Percentiles rank a stretch among this genome's conserved stretches.
phyloP scores from a whole-genome alignment of 1,140 invertebrate species.

The Drosophila neocordata region DNA sequence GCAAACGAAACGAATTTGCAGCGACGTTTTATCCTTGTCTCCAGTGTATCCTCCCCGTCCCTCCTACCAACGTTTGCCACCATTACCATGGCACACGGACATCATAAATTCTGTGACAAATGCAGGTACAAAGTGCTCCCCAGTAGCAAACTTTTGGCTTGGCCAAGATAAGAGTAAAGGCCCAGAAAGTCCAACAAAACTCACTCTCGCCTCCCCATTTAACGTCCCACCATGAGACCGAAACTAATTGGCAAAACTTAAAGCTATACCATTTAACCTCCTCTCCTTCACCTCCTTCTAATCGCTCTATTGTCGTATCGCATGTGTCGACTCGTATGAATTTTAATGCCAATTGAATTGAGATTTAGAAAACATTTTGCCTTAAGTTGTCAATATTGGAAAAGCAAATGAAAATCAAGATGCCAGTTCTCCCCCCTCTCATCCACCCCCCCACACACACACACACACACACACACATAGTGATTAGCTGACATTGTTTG shows the following conservation, averaged over 20 bases:
- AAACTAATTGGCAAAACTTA: constrained; percentile 64
- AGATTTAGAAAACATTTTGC: constrained; percentile 60
- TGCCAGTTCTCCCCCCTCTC: constrained; percentile 26
- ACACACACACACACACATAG: background rate
- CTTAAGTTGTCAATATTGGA: constrained; percentile 56
- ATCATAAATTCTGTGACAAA: constrained; percentile 78
- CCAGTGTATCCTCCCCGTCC: background rate
- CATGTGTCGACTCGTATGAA: constrained; percentile 27
- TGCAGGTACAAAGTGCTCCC: constrained; percentile 70
- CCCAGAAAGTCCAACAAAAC: constrained; percentile 18
- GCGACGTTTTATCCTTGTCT: constrained; percentile 32
- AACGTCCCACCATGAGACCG: background rate
- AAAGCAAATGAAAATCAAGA: background rate
- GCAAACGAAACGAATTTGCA: constrained; percentile 61
- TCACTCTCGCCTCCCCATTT: background rate
- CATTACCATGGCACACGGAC: constrained; percentile 29
- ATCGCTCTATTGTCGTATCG: too few species aligned
- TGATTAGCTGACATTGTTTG: constrained; percentile 62
- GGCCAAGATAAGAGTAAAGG: constrained; percentile 33
- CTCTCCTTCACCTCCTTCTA: too few species aligned
- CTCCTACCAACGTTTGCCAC: background rate
- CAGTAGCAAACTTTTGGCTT: constrained; percentile 60
- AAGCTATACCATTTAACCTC: constrained; percentile 28
- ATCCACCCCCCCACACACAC: background rate
- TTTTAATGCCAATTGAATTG: constrained; percentile 74